Evolutionary conservation across 2,888 invertebrate species (phyloP).

Genomic region (Cancer borealis): DNA sequence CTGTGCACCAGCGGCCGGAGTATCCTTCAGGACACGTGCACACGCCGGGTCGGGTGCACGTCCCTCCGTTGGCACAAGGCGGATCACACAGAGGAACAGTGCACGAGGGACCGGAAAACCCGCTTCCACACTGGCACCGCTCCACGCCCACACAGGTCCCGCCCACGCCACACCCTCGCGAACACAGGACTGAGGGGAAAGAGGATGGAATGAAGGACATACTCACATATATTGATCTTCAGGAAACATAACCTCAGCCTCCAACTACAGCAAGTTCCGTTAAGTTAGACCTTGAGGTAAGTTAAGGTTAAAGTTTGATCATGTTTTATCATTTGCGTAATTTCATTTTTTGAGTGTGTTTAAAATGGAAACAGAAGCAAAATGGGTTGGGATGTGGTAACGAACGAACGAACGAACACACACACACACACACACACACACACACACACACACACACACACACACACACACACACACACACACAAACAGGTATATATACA

Average conservation of each 20-base stretch:
- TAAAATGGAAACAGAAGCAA: too few species aligned
- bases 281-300: too few species aligned
- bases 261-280: too few species aligned
- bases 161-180: constrained; percentile 78
- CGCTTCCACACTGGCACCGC: constrained; percentile 78
- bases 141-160: constrained; percentile 78
- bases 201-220: background rate
- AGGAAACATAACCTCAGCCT: too few species aligned
- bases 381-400: too few species aligned
- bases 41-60: constrained; percentile 87
- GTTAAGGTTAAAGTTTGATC: too few species aligned
- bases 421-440: background rate
- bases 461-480: background rate
- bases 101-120: constrained; percentile 78
- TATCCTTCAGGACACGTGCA: constrained; percentile 88
- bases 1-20: constrained; percentile 87
- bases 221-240: background rate
- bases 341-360: too few species aligned
- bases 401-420: background rate
- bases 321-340: too few species aligned
- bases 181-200: constrained; percentile 59
- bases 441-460: background rate
- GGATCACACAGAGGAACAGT: constrained; percentile 78
- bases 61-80: constrained; percentile 91
- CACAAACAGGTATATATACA: background rate